phyloP scores from a whole-genome alignment of 2,888 invertebrate species.

The Mechanitis messenoides region DNA sequence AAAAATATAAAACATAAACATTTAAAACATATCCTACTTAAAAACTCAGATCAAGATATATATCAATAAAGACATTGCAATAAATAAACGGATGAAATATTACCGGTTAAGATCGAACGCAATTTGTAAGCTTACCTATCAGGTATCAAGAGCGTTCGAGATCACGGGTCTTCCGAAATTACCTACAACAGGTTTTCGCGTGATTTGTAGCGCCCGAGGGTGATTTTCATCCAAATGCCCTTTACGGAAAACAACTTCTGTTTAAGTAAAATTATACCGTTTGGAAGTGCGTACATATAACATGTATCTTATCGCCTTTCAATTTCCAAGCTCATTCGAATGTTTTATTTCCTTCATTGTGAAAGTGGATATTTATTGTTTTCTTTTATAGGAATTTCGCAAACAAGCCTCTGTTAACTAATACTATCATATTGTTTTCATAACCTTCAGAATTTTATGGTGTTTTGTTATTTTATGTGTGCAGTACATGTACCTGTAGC shows the following conservation, averaged over 20 bases:
- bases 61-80: slow-evolving; percentile 42
- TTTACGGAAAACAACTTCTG: slow-evolving; percentile 58
- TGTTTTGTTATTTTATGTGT: too few species aligned
- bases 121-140: slow-evolving; percentile 68
- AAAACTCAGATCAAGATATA: slow-evolving; percentile 15
- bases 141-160: slow-evolving; percentile 63
- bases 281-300: slow-evolving; percentile 20
- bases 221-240: slow-evolving; percentile 63
- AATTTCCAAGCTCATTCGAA: slow-evolving; percentile 24
- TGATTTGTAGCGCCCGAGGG: slow-evolving; percentile 72
- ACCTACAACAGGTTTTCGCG: slow-evolving; percentile 72
- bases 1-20: slow-evolving; percentile 12
- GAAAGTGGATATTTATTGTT: slow-evolving; percentile 3
- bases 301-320: slow-evolving; percentile 13
- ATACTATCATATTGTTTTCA: background rate
- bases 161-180: slow-evolving; percentile 55
- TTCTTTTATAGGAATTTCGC: background rate
- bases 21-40: slow-evolving; percentile 8
- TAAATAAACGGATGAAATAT: slow-evolving; percentile 70
- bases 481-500: too few species aligned
- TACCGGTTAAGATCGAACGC: slow-evolving; percentile 65
- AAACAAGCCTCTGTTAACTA: background rate
- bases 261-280: slow-evolving; percentile 59
- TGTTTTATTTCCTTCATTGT: background rate
- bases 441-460: background rate